These are phyloP conservation scores for Bombus consobrinus DNA, from an alignment of 1,140 invertebrate genomes.

Conservation along the genomic window DNA sequence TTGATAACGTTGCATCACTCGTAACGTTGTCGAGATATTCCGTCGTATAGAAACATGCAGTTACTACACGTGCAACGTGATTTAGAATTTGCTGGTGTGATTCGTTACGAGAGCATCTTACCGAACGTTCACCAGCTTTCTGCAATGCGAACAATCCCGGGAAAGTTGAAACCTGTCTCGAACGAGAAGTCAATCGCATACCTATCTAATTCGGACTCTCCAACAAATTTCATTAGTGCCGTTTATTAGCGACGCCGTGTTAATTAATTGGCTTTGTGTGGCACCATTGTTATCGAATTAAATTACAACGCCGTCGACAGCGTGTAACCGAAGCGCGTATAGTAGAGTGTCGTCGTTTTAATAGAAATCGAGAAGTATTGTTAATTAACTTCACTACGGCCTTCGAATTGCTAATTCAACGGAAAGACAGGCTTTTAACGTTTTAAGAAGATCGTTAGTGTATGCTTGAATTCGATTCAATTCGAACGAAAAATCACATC, in stretches of 20 bases:
- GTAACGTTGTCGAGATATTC: not conserved
- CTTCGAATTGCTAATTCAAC: not conserved
- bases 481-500: too few species aligned
- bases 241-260: constrained; percentile 19
- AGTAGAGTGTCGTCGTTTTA: not conserved
- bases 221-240: not conserved
- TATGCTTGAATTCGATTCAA: too few species aligned
- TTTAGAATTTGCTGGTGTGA: not conserved
- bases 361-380: not conserved
- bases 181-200: not conserved
- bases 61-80: not conserved
- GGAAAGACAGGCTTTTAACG: not conserved
- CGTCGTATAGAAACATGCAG: too few species aligned
- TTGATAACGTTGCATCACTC: not conserved
- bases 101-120: not conserved
- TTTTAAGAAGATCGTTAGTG: not conserved
- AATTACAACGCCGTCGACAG: not conserved
- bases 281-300: constrained; percentile 22
- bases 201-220: not conserved
- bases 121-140: not conserved
- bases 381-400: not conserved
- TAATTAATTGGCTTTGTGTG: constrained; percentile 14
- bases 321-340: not conserved
- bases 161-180: not conserved
- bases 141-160: not conserved